Conservation (phyloP, 2,888 invertebrate species). For the Allolobophora icterica region DNA sequence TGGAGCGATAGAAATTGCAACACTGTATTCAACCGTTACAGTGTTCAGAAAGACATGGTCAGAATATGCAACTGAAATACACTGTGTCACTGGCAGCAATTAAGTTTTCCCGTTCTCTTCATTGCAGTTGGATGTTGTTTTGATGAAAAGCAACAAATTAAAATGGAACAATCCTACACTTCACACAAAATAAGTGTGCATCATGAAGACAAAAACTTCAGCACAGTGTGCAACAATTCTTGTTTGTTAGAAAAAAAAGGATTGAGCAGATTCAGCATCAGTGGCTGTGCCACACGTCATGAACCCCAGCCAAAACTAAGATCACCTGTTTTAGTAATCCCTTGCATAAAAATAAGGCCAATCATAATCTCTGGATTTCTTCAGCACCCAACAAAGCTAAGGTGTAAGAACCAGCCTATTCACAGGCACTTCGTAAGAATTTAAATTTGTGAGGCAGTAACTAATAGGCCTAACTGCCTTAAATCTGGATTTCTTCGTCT, state of each 20-base stretch:
- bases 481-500: slow-evolving; percentile 18
- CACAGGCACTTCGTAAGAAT: not conserved
- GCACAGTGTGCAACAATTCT: not conserved
- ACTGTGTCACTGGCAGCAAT: too few species aligned
- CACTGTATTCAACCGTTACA: not conserved
- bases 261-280: not conserved
- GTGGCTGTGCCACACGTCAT: not conserved
- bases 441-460: not conserved
- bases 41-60: not conserved
- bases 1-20: not conserved
- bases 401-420: not conserved
- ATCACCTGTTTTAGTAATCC: too few species aligned
- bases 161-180: not conserved
- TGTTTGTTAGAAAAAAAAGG: not conserved
- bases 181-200: not conserved
- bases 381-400: not conserved
- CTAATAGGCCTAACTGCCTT: not conserved
- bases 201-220: not conserved
- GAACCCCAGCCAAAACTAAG: not conserved
- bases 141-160: not conserved
- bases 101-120: too few species aligned
- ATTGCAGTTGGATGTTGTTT: not conserved
- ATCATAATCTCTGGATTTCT: not conserved
- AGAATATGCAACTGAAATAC: not conserved
- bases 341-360: not conserved